phyloP scores from a whole-genome alignment of 2,888 invertebrate species.

The Volucella inanis region DNA sequence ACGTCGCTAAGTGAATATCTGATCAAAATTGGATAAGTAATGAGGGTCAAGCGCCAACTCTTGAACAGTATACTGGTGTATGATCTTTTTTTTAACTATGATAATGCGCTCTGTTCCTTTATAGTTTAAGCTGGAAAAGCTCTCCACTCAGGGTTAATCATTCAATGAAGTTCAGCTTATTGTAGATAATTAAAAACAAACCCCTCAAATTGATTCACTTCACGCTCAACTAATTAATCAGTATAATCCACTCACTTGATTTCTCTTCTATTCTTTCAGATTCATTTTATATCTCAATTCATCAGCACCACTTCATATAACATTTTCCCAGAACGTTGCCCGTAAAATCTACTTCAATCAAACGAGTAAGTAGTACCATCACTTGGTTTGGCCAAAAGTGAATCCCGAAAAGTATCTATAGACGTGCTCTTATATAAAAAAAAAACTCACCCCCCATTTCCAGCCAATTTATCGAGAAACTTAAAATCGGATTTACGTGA shows the following conservation, averaged over 20 bases:
- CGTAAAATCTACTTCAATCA: conserved; percentile 82
- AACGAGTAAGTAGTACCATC: conserved; percentile 79
- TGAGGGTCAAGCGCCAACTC: too few species aligned
- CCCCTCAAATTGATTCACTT: too few species aligned
- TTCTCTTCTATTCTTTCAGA: conserved; percentile 77
- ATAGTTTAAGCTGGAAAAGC: too few species aligned
- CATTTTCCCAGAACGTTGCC: conserved; percentile 80
- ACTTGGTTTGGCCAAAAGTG: too few species aligned
- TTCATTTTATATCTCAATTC: conserved; percentile 81
- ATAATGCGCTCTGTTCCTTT: too few species aligned
- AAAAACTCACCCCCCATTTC: conserved; percentile 30
- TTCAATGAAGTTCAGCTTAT: too few species aligned
- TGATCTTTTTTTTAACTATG: too few species aligned
- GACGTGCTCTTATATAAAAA: not conserved
- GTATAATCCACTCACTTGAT: not conserved
- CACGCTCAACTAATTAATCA: not conserved
- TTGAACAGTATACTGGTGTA: too few species aligned
- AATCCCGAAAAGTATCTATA: not conserved
- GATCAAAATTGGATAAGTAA: too few species aligned
- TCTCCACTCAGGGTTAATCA: too few species aligned
- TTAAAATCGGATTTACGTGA: conserved; percentile 77
- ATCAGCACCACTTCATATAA: conserved; percentile 81
- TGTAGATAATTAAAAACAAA: too few species aligned
- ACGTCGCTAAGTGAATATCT: too few species aligned
- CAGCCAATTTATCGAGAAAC: conserved; percentile 80